Evolutionary conservation across 2,797 vertebrate genomes (phyloP).

Genomic region (Acanthiza pusilla): DNA sequence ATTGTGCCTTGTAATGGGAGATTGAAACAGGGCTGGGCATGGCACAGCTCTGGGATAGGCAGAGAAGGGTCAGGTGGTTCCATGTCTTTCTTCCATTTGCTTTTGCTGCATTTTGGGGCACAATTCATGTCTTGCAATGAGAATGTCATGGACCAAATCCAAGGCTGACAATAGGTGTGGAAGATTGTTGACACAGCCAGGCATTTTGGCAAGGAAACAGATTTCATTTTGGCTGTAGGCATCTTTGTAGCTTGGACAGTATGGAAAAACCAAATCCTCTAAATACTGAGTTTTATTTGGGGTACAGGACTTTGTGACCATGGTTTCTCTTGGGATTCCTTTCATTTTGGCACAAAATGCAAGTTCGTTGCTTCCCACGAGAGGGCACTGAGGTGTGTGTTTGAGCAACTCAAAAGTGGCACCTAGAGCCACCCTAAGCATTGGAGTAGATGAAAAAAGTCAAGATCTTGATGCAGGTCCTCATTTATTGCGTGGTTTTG

Average conservation of each 20-base stretch:
- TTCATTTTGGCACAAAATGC: background rate
- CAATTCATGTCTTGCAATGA: rapidly evolving
- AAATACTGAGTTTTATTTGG: background rate
- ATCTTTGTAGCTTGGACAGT: background rate
- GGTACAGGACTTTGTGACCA: background rate
- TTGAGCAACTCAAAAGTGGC: background rate
- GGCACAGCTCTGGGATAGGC: background rate
- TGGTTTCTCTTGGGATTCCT: background rate
- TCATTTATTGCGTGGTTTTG: background rate
- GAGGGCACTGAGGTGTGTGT: background rate
- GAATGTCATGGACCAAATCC: background rate
- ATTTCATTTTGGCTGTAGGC: background rate
- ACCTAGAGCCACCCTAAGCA: background rate
- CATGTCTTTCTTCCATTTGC: background rate
- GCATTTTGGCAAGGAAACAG: background rate
- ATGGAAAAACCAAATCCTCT: background rate
- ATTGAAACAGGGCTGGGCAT: background rate
- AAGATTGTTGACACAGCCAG: background rate
- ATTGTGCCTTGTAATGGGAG: background rate
- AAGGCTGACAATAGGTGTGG: background rate
- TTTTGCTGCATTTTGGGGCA: background rate
- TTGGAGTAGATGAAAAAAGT: background rate
- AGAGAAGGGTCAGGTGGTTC: background rate
- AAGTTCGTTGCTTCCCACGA: background rate
- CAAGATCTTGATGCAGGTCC: background rate